phyloP scores from a whole-genome alignment of 2,113 vertebrate species.

The Dipodomys stephensi region DNA sequence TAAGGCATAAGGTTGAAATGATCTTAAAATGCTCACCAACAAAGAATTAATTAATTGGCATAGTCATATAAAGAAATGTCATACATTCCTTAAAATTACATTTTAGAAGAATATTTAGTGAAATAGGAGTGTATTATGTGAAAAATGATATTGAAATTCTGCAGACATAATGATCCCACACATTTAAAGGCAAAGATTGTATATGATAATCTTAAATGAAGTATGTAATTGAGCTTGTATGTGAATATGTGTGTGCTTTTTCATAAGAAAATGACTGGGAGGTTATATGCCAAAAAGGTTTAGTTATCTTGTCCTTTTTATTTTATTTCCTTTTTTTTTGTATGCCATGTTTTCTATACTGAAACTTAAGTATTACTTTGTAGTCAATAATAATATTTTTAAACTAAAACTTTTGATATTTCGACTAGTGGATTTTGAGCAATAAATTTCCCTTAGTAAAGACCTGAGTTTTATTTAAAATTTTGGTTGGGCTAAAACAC shows the following conservation, averaged over 20 bases:
- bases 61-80: neutral
- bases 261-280: neutral
- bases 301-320: neutral
- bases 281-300: neutral
- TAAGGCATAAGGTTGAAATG: conserved; percentile 8
- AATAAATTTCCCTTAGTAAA: conserved; percentile 26
- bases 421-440: conserved; percentile 53
- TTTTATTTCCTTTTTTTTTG: conserved; percentile 1
- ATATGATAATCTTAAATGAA: neutral
- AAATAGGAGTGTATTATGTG: conserved; percentile 6
- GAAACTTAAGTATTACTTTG: conserved; percentile 36
- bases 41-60: neutral
- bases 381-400: neutral
- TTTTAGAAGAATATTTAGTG: conserved; percentile 8
- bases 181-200: conserved; percentile 34
- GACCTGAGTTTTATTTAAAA: neutral
- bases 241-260: neutral
- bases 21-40: neutral
- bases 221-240: neutral
- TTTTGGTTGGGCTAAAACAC: conserved; percentile 14
- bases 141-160: conserved; percentile 26
- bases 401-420: conserved; percentile 41
- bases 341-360: neutral
- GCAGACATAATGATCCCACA: neutral
- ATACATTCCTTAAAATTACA: neutral